phyloP scores from a whole-genome alignment of 35 echinoderm and acorn worm genomes.

The Ophioderma brevispina region DNA sequence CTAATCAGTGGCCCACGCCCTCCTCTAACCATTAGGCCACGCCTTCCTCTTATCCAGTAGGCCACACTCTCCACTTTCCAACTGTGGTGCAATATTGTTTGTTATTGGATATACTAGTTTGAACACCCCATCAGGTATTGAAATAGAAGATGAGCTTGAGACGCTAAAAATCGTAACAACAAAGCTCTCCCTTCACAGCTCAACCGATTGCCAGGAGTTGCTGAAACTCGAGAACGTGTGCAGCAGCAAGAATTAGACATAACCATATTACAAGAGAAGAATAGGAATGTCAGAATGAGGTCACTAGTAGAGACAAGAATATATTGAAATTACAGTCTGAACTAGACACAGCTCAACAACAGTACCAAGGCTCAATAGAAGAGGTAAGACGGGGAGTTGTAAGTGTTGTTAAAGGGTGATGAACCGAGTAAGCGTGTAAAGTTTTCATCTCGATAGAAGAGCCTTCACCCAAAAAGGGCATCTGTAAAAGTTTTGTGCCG shows the following conservation, averaged over 20 bases:
- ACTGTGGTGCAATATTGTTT: neutral
- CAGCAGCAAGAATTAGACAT: conserved; percentile 86
- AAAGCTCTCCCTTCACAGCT: conserved; percentile 55
- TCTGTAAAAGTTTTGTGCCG: too few species aligned
- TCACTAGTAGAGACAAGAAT: conserved; percentile 71
- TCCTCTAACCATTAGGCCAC: too few species aligned
- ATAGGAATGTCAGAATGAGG: conserved; percentile 89
- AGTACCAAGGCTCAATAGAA: conserved; percentile 76
- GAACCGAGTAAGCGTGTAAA: too few species aligned
- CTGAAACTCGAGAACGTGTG: conserved; percentile 69
- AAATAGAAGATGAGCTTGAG: conserved; percentile 78
- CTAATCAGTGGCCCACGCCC: too few species aligned
- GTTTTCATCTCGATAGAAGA: too few species aligned
- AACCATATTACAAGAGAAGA: conserved; percentile 86
- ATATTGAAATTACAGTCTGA: conserved; percentile 79
- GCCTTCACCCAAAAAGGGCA: too few species aligned
- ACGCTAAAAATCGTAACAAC: conserved; percentile 65
- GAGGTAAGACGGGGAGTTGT: conserved; percentile 59
- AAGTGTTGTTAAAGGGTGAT: too few species aligned
- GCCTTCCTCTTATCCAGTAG: neutral
- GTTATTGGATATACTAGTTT: too few species aligned
- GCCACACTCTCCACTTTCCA: neutral
- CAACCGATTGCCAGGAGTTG: conserved; percentile 69
- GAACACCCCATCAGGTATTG: conserved; percentile 75
- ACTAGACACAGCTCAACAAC: conserved; percentile 86